Base-by-base conservation (phyloP, 92 coral and sea anemone species). In the Muricea muricata region DNA sequence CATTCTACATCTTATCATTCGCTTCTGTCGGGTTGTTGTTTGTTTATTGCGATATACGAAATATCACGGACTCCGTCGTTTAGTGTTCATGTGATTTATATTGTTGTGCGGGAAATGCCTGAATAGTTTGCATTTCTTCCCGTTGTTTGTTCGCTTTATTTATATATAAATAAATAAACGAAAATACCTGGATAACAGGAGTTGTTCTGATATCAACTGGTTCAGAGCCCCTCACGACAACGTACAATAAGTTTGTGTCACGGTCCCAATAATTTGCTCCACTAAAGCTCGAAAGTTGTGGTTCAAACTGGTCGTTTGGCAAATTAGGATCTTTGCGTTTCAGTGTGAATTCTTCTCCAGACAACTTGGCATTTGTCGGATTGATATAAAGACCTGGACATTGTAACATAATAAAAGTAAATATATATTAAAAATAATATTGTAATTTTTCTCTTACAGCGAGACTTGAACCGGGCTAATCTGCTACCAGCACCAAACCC, bases 221-320 rank as follows among this genome's bases (percentile, higher is more conserved):
- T 20, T 66, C 47, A 61, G 88, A 90, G 23, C 98, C 98, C 69
- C 92, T 89, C 0, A 94, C 86, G 17, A 94, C 91, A 17, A 94
- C 93, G 78, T 81, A 90, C 80, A 92, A 67, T 70, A 89, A 73
- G 84, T 87, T 93, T 32, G 83, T 89, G 40, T 77, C 87, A 9
- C 91, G 90, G 61, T 94, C 94, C 88, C 80, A 94, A 32, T 92
- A 94, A 81, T 92, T 94, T 17, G 94, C 93, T 17, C 98, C 98
- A 83, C 94, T 91, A 87, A 86, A 84, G 71, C 97, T 79, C 46
- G 78, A 66, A 29, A 94, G 87, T 26, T 91, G 65, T 25, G 98
- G 98, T 87, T 94, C 94, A 90, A 92, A 94, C 88, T 94, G 98
- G 54, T 92, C 94, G 70, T 84, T 87, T 46, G 98, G 92, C 66